phyloP scores from a whole-genome alignment of 1,140 invertebrate genomes.

The Panagrolaimus sp. region DNA sequence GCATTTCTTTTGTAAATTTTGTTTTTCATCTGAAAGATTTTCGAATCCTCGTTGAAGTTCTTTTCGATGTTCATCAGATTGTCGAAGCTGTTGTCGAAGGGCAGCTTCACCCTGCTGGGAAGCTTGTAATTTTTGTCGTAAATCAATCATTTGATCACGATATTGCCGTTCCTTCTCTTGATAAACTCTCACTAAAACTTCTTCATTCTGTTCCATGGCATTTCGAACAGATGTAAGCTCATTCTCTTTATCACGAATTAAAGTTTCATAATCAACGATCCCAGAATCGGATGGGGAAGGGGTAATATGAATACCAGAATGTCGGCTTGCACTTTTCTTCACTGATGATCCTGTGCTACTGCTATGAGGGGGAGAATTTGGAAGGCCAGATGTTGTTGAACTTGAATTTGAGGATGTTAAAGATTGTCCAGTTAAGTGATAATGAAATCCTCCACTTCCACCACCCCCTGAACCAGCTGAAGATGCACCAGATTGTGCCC shows the following conservation, averaged over 20 bases:
- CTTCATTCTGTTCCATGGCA: constrained; percentile 52
- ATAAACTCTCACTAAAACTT: constrained; percentile 51
- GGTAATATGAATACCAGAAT: constrained; percentile 47
- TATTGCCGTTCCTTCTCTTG: constrained; percentile 50
- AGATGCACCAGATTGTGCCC: background rate
- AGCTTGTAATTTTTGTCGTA: constrained; percentile 36
- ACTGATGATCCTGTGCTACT: background rate
- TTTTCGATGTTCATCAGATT: constrained; percentile 40
- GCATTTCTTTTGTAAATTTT: constrained; percentile 23
- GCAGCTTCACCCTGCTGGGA: constrained; percentile 41
- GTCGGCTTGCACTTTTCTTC: constrained; percentile 9
- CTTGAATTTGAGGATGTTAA: constrained; percentile 18
- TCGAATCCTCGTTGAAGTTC: constrained; percentile 28
- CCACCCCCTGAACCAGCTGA: background rate
- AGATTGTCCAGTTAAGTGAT: background rate
- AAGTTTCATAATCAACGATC: constrained; percentile 50
- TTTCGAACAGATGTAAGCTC: constrained; percentile 40
- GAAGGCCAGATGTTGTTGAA: background rate
- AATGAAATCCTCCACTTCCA: background rate
- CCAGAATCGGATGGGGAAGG: constrained; percentile 53
- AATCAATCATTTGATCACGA: constrained; percentile 38
- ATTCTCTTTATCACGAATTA: constrained; percentile 51
- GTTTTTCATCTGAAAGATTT: constrained; percentile 27
- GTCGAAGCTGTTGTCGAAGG: constrained; percentile 38
- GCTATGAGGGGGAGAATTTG: background rate